phyloP scores from a whole-genome alignment of 2,797 vertebrate species.

The Falco biarmicus region DNA sequence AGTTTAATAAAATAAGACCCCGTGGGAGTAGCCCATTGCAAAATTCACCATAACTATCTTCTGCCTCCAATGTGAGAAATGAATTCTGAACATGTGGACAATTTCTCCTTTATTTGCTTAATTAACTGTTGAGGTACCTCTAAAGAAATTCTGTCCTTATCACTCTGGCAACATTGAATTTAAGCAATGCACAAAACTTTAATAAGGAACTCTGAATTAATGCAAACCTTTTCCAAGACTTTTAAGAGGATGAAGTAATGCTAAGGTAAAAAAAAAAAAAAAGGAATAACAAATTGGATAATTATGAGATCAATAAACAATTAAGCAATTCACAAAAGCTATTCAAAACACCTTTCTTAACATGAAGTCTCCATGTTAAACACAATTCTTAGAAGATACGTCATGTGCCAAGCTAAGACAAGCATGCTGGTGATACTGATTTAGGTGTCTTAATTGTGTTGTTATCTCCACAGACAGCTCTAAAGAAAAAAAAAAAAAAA shows the following conservation, averaged over 20 bases:
- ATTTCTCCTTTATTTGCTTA: neutral
- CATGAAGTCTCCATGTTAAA: neutral
- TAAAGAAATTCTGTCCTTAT: neutral
- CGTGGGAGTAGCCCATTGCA: neutral
- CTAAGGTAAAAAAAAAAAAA: neutral
- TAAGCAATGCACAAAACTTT: neutral
- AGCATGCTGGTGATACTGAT: neutral
- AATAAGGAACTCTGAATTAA: neutral
- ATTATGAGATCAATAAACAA: neutral
- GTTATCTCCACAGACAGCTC: neutral
- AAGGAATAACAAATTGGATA: neutral
- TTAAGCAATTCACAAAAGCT: neutral
- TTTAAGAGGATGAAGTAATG: neutral
- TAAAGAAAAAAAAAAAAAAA: neutral
- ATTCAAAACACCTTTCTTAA: neutral
- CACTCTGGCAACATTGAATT: neutral
- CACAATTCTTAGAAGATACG: neutral
- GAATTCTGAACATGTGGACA: neutral
- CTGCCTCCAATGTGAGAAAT: neutral
- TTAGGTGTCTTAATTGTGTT: neutral
- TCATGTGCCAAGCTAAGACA: neutral
- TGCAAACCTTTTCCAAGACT: neutral
- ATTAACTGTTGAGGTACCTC: neutral
- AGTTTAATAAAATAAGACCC: conserved; percentile 51
- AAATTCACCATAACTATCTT: conserved; percentile 15